phyloP scores from a whole-genome alignment of 2,797 vertebrate species.

The Enteromius argenteus region DNA sequence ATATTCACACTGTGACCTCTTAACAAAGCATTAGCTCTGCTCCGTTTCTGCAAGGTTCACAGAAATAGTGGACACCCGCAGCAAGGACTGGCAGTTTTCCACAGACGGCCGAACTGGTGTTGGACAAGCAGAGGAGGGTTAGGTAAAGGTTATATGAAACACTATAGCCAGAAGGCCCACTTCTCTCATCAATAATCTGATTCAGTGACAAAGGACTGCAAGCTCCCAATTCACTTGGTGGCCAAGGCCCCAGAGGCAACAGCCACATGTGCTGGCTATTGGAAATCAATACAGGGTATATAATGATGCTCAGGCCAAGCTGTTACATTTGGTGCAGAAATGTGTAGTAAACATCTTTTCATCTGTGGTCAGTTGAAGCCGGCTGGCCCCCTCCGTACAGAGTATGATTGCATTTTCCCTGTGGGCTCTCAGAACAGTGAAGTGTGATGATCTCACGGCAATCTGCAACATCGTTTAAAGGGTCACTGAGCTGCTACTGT shows the following conservation, averaged over 20 bases:
- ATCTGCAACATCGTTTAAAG: constrained; percentile 37
- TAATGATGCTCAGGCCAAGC: constrained; percentile 50
- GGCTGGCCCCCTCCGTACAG: constrained; percentile 15
- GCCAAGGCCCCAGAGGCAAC: constrained; percentile 50
- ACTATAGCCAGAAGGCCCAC: constrained; percentile 44
- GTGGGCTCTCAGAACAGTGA: constrained; percentile 45
- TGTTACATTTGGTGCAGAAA: constrained; percentile 48
- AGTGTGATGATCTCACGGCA: constrained; percentile 42
- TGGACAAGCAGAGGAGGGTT: constrained; percentile 35
- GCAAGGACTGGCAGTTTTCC: constrained; percentile 41
- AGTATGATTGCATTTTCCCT: constrained; percentile 44
- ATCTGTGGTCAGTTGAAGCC: constrained; percentile 44
- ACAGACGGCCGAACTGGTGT: constrained; percentile 24
- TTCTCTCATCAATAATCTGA: constrained; percentile 58
- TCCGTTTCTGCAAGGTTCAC: constrained; percentile 38
- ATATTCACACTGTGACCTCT: constrained; percentile 44
- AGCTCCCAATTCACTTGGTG: constrained; percentile 50
- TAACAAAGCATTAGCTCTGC: constrained; percentile 45
- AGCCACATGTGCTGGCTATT: constrained; percentile 49
- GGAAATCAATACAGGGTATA: constrained; percentile 57
- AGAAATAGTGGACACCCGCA: constrained; percentile 44
- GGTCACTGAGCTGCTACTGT: constrained; percentile 36
- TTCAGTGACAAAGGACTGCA: constrained; percentile 53
- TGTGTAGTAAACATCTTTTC: constrained; percentile 48
- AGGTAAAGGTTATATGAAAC: constrained; percentile 52